Base-by-base conservation (phyloP, 2,797 vertebrate genomes). In the Acanthopagrus latus region DNA sequence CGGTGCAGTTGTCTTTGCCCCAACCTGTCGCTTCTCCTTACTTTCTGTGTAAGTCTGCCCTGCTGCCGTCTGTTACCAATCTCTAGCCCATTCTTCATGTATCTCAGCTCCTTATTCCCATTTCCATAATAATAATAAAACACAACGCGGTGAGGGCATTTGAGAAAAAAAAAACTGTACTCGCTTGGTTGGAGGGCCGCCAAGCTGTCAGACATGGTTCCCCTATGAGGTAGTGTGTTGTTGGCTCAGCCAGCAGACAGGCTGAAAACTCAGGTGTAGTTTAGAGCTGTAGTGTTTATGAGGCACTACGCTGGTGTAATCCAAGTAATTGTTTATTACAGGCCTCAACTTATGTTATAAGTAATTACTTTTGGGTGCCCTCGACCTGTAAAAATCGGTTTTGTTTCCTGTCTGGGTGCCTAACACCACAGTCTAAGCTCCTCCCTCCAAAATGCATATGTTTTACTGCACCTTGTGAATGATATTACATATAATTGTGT, bases 251-350 rank as follows among this genome's bases (percentile, higher is more conserved):
- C 55, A 66, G 81, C 89, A 89, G 87, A 89, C 85, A 38, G 78
- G 47, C 82, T 81, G 58, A 89, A 82, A 88, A 89, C 85, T 91
- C 92, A 93, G 89, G 90, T 94, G 86, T 83, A 88, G 86, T 85
- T 88, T 71, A 44, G 83, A 87, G 56, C 79, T 16, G 0, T 51
- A 23, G 88, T 84, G 88, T 94, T 92, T 91, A 93, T 10, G 88
- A 90, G 89, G 81, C 85, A 69, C 58, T 74, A 70, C 62, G 21
- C 85, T 73, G 73, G 83, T 86, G 88, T 88, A 93, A 92, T 92
- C 90, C 86, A 83, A 91, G 87, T 91, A 89, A 93, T 92, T 92
- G 90, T 92, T 91, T 92, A 91, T 90, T 92, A 88, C 71, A 72
- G 72, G 66, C 83, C 86, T 84, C 76, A 85, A 81, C 82, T 74